phyloP scores from a whole-genome alignment of 2,888 invertebrate species.

The Neoascia interrupta region DNA sequence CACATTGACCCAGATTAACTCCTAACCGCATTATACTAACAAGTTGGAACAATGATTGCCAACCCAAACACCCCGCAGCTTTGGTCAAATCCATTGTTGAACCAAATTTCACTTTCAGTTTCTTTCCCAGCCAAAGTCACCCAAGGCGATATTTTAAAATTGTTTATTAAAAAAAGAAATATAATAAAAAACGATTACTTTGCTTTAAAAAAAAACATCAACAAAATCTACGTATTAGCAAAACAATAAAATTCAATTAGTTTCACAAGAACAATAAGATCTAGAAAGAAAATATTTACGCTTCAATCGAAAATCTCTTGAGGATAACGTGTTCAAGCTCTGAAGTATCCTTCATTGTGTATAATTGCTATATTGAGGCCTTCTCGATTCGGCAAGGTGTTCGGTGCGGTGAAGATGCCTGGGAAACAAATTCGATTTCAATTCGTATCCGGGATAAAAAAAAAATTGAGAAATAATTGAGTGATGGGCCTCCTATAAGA shows the following conservation, averaged over 20 bases:
- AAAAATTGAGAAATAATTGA: conserved; percentile 16
- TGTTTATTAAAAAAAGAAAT: conserved; percentile 18
- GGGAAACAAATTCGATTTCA: conserved; percentile 8
- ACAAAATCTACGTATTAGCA: too few relatives aligned
- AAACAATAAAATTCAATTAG: conserved; percentile 23
- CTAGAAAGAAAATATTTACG: background rate
- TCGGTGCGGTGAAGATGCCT: background rate
- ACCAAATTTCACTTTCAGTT: conserved; percentile 35
- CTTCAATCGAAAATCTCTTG: background rate
- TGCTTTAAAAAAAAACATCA: too few relatives aligned
- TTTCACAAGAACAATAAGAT: background rate
- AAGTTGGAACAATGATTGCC: conserved; percentile 15
- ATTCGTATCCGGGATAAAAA: conserved; percentile 33
- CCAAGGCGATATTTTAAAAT: conserved; percentile 17
- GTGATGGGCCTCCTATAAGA: conserved; percentile 1
- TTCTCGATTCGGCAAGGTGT: background rate
- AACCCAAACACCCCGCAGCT: conserved; percentile 13
- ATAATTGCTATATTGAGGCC: background rate
- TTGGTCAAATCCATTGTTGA: conserved; percentile 5
- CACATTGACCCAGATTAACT: conserved; percentile 28
- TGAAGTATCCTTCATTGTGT: conserved; percentile 25
- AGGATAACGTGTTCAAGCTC: background rate
- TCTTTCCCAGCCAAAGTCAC: conserved; percentile 16
- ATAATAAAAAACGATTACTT: too few relatives aligned
- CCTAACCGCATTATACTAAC: background rate